Evolutionary conservation across 2,888 invertebrate genomes (phyloP).

Genomic region (Brachyptera putata): DNA sequence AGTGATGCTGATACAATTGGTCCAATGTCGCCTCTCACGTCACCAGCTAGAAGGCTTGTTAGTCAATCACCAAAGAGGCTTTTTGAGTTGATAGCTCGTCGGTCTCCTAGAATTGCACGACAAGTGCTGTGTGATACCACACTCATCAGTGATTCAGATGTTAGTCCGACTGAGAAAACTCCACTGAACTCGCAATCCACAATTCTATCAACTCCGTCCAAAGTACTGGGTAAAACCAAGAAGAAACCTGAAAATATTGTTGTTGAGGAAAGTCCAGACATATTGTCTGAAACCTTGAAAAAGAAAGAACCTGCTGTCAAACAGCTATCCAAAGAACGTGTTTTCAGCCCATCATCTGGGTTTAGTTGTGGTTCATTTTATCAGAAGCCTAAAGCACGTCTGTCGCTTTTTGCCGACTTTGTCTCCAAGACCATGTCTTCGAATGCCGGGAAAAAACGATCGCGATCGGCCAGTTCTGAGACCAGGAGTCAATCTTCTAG

Average conservation of each 20-base stretch:
- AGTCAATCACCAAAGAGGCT: not conserved
- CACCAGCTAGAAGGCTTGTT: not conserved
- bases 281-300: not conserved
- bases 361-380: conserved; percentile 47
- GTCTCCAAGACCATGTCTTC: conserved; percentile 10
- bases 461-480: conserved; percentile 36
- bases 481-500: not conserved
- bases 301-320: not conserved
- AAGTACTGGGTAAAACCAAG: conserved; percentile 31
- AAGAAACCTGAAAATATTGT: conserved; percentile 24
- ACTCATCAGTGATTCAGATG: not conserved
- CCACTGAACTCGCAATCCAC: too few relatives aligned
- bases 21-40: not conserved
- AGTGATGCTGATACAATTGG: not conserved
- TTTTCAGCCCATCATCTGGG: not conserved
- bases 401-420: conserved; percentile 18
- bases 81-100: not conserved
- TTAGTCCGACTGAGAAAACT: too few relatives aligned
- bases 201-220: conserved; percentile 22
- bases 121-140: not conserved
- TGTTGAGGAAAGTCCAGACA: conserved; percentile 22
- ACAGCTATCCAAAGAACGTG: not conserved
- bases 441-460: conserved; percentile 26
- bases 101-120: not conserved
- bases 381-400: conserved; percentile 43